Base-by-base conservation (phyloP, 2,797 vertebrate species). In the Miopithecus talapoin region DNA sequence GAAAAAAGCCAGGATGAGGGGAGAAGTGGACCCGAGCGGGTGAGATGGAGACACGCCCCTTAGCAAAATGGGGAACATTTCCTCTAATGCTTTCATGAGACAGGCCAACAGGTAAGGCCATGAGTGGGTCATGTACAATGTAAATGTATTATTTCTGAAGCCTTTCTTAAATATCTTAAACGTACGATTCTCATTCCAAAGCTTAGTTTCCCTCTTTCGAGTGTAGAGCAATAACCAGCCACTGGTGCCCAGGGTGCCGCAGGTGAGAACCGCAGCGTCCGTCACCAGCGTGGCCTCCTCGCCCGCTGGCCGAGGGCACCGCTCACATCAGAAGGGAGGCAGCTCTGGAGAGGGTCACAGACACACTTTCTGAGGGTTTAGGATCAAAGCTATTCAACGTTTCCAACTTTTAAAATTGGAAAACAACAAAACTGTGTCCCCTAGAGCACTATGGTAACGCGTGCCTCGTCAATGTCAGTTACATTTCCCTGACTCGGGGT, bases 231-330 rank as follows among this genome's bases (percentile, higher is more conserved):
- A 74, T 57, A 19, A 10, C n/a, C n/a, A 19, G 24, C 28, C 43
- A 3, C 13, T 13, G 22, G 39, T 19, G 61, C 64, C 64, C 11
- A 8, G 4, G 48, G 48, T 28, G 28, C 79, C 1, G 0, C 41
- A 24, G 30, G 4, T n/a, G 80, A 78, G 48, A 78, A 14, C 12
- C 0, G 1, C 16, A 26, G 8, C 0, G 4, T 9, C 17, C n/a
- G 0, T n/a, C 41, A 26, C 4, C 0, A 2, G 5, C 3, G 3
- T 16, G 39, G 26, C 50, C 8, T 74, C 19, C 12, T 46, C 12
- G 21, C 30, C 22, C 26, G 8, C 28, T 46, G 24, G 19, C 46
- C 36, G 53, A 17, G 4, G 21, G 41, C 9, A 3, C 22, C 0
- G 4, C 28, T 21, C 6, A 7, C 1, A 14, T 5, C 24, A 24